Conservation (phyloP, 1,140 invertebrate genomes). For the Heliconius hermathena region DNA sequence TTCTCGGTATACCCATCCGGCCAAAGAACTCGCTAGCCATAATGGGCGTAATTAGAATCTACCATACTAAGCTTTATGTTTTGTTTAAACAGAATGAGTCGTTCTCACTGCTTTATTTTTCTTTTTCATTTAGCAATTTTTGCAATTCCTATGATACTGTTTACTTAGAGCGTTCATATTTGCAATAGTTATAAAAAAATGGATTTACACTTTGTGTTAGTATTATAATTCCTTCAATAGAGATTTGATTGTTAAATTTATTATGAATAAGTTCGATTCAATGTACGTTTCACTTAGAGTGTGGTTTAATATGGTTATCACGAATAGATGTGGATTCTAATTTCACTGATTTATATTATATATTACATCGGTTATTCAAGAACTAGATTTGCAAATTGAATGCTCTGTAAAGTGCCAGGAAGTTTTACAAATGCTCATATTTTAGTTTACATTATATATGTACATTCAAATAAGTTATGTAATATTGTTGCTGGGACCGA, state of each 20-base stretch:
- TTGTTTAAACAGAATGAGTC: constrained; percentile 49
- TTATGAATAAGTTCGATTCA: constrained; percentile 14
- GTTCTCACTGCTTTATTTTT: constrained; percentile 46
- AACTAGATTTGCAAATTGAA: constrained; percentile 20
- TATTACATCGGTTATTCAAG: constrained; percentile 13
- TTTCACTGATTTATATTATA: too few species aligned
- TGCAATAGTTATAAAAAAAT: neutral
- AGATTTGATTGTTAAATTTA: neutral
- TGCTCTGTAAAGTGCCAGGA: constrained; percentile 15
- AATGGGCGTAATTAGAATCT: constrained; percentile 61
- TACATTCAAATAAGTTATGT: neutral
- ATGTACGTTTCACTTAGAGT: constrained; percentile 15
- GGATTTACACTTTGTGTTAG: neutral
- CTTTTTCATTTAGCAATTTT: constrained; percentile 53
- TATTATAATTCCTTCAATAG: neutral
- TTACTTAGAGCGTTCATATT: constrained; percentile 26
- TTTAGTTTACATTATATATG: neutral
- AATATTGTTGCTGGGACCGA: neutral
- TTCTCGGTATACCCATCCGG: neutral
- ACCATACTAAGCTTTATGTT: constrained; percentile 47
- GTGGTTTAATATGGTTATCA: constrained; percentile 24
- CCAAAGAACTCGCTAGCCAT: constrained; percentile 31
- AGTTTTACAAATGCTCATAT: constrained; percentile 22
- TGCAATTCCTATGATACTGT: constrained; percentile 22
- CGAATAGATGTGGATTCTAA: constrained; percentile 7